Evolutionary conservation across 1,140 invertebrate genomes (phyloP).

Genomic region (Drosophila lacteicornis): DNA sequence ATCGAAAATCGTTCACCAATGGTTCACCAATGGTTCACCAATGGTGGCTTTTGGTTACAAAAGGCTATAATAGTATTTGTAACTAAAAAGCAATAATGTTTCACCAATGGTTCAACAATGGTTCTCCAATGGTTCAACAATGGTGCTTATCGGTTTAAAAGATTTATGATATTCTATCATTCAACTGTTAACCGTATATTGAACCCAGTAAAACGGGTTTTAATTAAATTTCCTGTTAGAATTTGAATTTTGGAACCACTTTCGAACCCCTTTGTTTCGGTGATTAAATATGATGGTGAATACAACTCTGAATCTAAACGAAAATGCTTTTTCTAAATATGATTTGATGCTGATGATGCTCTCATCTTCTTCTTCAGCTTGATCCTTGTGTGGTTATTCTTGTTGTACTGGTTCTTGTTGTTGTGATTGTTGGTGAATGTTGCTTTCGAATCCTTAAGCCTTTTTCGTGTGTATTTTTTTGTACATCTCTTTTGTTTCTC

Average conservation of each 20-base stretch:
- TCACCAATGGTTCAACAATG: too few relatives aligned
- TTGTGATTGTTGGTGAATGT: slow-evolving; percentile 30
- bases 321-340: slow-evolving; percentile 30
- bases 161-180: too few relatives aligned
- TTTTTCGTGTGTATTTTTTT: slow-evolving; percentile 10
- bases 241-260: neutral
- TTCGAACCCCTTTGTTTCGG: slow-evolving; percentile 13
- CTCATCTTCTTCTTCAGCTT: slow-evolving; percentile 18
- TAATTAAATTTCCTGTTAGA: too few relatives aligned
- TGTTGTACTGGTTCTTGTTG: slow-evolving; percentile 23
- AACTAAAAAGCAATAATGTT: too few relatives aligned
- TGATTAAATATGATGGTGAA: neutral
- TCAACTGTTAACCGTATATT: too few relatives aligned
- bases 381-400: slow-evolving; percentile 26
- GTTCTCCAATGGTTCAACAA: slow-evolving; percentile 1
- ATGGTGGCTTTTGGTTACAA: too few relatives aligned
- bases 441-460: slow-evolving; percentile 33
- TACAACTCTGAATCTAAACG: neutral
- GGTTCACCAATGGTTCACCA: neutral
- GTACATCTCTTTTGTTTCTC: slow-evolving; percentile 15
- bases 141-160: neutral
- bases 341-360: slow-evolving; percentile 18
- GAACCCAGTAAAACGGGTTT: too few relatives aligned
- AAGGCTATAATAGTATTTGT: too few relatives aligned
- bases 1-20: slow-evolving; percentile 6